Percentiles rank a stretch among this genome's conserved stretches.
Conservation (phyloP, 2,113 vertebrate species). For the Neoarius graeffei region DNA sequence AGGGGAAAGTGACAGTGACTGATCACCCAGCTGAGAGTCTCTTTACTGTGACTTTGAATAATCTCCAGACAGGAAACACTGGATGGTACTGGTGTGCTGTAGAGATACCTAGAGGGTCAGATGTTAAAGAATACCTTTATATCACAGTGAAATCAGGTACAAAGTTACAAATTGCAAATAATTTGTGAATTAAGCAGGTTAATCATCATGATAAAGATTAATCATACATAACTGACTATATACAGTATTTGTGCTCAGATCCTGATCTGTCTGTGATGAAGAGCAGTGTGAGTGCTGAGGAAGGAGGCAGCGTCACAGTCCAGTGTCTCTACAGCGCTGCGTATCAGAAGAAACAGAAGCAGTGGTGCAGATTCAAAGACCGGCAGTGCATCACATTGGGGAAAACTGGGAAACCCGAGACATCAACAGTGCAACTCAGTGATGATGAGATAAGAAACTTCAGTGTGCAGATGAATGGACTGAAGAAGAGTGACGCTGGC, state of each 20-base stretch:
- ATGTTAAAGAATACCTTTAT: background rate
- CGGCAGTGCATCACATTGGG: background rate
- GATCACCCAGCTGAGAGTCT: slow-evolving; percentile 34
- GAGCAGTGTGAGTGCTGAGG: slow-evolving; percentile 39
- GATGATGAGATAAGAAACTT: background rate
- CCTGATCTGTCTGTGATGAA: background rate
- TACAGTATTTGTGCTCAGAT: too few species aligned
- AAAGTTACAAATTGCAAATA: background rate
- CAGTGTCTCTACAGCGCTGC: slow-evolving; percentile 46
- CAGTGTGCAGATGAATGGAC: background rate
- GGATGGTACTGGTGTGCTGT: slow-evolving; percentile 25
- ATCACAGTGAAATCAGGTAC: slow-evolving; percentile 30
- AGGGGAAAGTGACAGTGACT: slow-evolving; percentile 13
- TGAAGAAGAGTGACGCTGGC: slow-evolving; percentile 9
- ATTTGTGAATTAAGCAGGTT: background rate
- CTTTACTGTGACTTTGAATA: slow-evolving; percentile 44
- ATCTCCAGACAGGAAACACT: background rate
- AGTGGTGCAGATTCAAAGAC: slow-evolving; percentile 39
- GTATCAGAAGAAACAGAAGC: slow-evolving; percentile 1
- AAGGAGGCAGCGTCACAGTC: slow-evolving; percentile 40
- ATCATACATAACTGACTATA: too few species aligned
- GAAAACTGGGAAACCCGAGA: too few species aligned
- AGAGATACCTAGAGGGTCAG: background rate
- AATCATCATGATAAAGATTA: background rate
- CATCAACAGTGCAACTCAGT: background rate